Conservation (phyloP, 1,140 invertebrate genomes). For the Drosophila albomicans region DNA sequence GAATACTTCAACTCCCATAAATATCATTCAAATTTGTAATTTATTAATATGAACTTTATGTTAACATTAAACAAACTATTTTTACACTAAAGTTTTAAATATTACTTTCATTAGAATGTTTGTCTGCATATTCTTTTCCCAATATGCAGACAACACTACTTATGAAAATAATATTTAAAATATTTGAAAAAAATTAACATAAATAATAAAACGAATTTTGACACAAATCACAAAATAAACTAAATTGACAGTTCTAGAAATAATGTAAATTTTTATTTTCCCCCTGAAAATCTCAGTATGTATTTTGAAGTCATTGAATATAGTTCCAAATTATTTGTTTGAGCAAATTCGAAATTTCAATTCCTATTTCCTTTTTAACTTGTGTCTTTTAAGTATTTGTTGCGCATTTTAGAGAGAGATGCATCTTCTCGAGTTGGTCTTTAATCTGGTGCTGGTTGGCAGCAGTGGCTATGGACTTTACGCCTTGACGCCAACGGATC, state of each 20-base stretch:
- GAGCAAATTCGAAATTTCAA: not conserved
- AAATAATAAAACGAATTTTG: too few relatives aligned
- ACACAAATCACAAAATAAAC: not conserved
- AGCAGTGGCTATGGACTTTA: slow-evolving; percentile 55
- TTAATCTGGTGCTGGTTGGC: slow-evolving; percentile 42
- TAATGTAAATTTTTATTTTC: not conserved
- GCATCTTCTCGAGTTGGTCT: slow-evolving; percentile 4
- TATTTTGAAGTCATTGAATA: not conserved
- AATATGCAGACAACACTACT: too few relatives aligned
- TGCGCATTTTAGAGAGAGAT: slow-evolving; percentile 9
- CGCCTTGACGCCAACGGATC: slow-evolving; percentile 21
- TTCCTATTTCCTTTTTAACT: not conserved
- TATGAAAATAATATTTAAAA: too few relatives aligned
- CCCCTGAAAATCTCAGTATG: not conserved
- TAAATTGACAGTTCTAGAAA: not conserved
- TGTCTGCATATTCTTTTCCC: too few relatives aligned
- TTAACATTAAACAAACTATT: too few relatives aligned
- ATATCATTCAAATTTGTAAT: too few relatives aligned
- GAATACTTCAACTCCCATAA: too few relatives aligned
- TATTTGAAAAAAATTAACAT: too few relatives aligned
- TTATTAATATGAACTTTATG: too few relatives aligned
- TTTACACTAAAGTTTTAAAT: too few relatives aligned
- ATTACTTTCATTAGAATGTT: too few relatives aligned
- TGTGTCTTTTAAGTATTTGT: not conserved
- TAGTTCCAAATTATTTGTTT: slow-evolving; percentile 7